Percentiles rank a stretch among this genome's conserved stretches.
Evolutionary conservation across 1,140 invertebrate genomes (phyloP).

Genomic region (Ips nitidus): DNA sequence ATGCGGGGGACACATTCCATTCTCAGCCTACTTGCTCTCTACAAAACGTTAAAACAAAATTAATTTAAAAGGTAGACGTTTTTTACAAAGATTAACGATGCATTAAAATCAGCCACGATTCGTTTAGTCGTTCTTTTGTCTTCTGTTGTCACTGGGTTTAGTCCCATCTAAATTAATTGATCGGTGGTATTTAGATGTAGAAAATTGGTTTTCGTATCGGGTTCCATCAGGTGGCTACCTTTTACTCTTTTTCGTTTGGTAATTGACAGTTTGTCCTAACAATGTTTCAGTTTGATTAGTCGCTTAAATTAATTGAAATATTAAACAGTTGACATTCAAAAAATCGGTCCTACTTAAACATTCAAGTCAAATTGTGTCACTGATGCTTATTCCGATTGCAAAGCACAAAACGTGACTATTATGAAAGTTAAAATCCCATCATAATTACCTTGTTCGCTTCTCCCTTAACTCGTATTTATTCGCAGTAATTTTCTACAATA

Average conservation of each 20-base stretch:
- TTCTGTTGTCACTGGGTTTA: conserved; percentile 32
- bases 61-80: conserved; percentile 32
- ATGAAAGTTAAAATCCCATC: background rate
- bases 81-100: conserved; percentile 35
- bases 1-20: conserved; percentile 28
- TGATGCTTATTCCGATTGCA: too few relatives aligned
- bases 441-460: background rate
- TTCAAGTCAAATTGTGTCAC: too few relatives aligned
- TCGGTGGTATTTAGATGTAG: conserved; percentile 31
- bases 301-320: background rate
- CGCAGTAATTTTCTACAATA: conserved; percentile 7
- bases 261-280: too few relatives aligned
- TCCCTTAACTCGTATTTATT: conserved; percentile 3
- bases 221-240: conserved; percentile 14
- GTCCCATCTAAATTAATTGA: conserved; percentile 31
- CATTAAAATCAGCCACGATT: conserved; percentile 34
- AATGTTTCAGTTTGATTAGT: too few relatives aligned
- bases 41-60: conserved; percentile 32
- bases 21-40: conserved; percentile 28
- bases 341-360: too few relatives aligned
- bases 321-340: background rate
- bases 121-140: conserved; percentile 34
- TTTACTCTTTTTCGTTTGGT: background rate
- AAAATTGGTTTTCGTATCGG: conserved; percentile 26
- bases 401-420: background rate